Evolutionary conservation across 2,797 vertebrate species (phyloP).

Genomic region (Rhadinocentrus ornatus): DNA sequence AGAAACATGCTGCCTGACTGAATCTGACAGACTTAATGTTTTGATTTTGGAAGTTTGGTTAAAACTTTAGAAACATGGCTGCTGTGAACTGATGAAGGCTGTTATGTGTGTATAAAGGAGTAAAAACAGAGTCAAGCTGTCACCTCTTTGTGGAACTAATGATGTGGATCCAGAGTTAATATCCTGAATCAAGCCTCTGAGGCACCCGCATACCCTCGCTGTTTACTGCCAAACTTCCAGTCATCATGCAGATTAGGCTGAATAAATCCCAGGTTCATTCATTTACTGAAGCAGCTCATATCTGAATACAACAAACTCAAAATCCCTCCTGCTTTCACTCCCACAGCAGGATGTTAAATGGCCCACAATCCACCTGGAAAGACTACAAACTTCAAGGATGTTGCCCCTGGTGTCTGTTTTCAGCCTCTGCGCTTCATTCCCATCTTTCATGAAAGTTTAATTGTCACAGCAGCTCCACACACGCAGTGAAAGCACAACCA

Average conservation of each 20-base stretch:
- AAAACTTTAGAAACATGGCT: background rate
- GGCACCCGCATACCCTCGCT: slow-evolving; percentile 30
- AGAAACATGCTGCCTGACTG: too few relatives aligned
- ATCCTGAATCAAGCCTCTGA: slow-evolving; percentile 52
- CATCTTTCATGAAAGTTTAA: slow-evolving; percentile 9
- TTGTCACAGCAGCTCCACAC: background rate
- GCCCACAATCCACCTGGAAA: background rate
- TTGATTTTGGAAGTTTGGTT: too few relatives aligned
- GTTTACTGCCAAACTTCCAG: slow-evolving; percentile 16
- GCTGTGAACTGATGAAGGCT: background rate
- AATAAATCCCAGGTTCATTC: slow-evolving; percentile 54
- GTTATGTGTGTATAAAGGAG: background rate
- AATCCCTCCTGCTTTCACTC: slow-evolving; percentile 17
- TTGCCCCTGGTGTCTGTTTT: background rate
- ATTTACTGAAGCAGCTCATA: slow-evolving; percentile 28
- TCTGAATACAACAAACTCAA: slow-evolving; percentile 5
- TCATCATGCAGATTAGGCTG: slow-evolving; percentile 41
- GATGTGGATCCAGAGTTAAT: slow-evolving; percentile 71
- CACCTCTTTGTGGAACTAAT: slow-evolving; percentile 63
- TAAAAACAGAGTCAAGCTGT: background rate
- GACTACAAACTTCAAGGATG: background rate
- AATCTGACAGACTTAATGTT: too few relatives aligned
- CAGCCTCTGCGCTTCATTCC: background rate
- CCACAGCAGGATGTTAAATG: background rate
- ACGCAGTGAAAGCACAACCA: slow-evolving; percentile 5